Conservation (phyloP, 2,113 vertebrate species). For the Gobio gobio region DNA sequence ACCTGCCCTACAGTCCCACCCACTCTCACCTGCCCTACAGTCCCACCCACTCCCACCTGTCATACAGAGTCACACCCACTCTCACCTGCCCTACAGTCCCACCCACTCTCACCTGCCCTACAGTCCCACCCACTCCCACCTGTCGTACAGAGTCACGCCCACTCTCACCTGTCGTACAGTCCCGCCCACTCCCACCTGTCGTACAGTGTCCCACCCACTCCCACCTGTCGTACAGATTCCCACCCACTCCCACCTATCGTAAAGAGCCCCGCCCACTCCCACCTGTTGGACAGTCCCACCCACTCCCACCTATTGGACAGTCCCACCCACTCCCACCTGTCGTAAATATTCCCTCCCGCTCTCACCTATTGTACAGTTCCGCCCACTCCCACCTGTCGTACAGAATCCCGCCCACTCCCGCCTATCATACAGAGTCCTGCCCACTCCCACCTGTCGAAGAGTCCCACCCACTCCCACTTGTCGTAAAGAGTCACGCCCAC, state of each 20-base stretch:
- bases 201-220: background rate
- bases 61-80: background rate
- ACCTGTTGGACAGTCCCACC: rapidly evolving
- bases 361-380: no score
- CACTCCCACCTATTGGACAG: background rate
- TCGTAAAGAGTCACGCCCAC: no score
- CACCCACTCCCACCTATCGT: background rate
- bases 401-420: no score
- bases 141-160: background rate
- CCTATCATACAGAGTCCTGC: no score
- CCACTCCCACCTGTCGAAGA: no score
- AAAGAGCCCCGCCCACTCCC: background rate
- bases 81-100: background rate
- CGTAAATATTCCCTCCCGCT: no score
- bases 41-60: background rate
- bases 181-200: background rate
- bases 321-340: background rate
- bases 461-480: no score
- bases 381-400: background rate
- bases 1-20: no score
- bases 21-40: no score
- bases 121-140: background rate
- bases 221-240: background rate
- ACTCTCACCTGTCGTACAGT: background rate
- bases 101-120: slow-evolving; percentile 79